Percentiles rank a stretch among this genome's conserved stretches.
These are phyloP conservation scores for Bergia puertoricense DNA, from an alignment of 92 coral and sea anemone species.

Conservation along the genomic window DNA sequence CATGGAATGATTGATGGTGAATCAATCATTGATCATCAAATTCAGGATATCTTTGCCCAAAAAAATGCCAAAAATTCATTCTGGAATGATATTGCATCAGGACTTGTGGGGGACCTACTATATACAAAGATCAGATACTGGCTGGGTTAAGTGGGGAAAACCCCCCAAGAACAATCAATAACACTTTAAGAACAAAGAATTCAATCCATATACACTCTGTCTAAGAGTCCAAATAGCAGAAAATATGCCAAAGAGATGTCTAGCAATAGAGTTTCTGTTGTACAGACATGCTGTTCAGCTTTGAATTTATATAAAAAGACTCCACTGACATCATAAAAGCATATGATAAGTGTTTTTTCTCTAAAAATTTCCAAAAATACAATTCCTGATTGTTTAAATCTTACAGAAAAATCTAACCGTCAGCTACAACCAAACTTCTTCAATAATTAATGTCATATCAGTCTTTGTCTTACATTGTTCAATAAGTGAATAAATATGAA, in stretches of 20 bases:
- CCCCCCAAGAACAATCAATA: not conserved
- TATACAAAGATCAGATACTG: conserved; percentile 8
- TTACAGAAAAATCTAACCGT: not conserved
- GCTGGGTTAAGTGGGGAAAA: conserved; percentile 4
- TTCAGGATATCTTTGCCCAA: not conserved
- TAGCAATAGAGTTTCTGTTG: not conserved
- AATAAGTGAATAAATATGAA: not conserved
- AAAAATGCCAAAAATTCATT: not conserved
- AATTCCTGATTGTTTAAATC: not conserved
- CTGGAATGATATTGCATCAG: conserved; percentile 9
- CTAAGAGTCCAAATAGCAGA: not conserved
- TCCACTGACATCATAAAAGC: not conserved
- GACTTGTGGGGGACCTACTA: not conserved
- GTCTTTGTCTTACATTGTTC: conserved; percentile 40
- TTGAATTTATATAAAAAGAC: not conserved
- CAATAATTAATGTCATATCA: conserved; percentile 24
- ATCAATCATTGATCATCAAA: not conserved
- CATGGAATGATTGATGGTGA: not conserved
- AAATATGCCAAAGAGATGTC: not conserved
- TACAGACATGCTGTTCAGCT: too few relatives aligned
- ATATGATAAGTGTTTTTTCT: not conserved
- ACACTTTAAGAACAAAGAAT: not conserved
- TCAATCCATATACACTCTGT: too few relatives aligned
- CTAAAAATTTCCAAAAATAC: not conserved
- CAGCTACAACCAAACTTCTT: not conserved